Conservation (phyloP, 2,113 vertebrate genomes). For the Tauraco erythrolophus region DNA sequence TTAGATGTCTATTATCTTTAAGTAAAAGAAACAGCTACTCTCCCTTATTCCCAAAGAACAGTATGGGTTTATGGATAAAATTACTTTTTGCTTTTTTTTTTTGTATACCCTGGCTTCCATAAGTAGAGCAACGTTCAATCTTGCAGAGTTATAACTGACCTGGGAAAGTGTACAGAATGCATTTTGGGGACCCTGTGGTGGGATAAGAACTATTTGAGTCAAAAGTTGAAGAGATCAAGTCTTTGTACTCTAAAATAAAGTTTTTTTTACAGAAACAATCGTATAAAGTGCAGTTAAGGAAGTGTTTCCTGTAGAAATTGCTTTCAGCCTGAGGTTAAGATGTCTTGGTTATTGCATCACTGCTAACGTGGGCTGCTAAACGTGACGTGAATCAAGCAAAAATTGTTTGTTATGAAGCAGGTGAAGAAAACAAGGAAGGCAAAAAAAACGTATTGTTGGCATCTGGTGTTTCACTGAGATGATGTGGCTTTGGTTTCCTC, state of each 20-base stretch:
- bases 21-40: not conserved
- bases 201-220: not conserved
- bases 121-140: not conserved
- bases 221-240: not conserved
- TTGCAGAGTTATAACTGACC: not conserved
- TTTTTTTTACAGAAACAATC: not conserved
- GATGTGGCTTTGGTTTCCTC: not conserved
- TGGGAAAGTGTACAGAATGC: not conserved
- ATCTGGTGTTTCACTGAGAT: not conserved
- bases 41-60: not conserved
- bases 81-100: not conserved
- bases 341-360: not conserved
- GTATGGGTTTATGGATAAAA: not conserved
- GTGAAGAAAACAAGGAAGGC: not conserved
- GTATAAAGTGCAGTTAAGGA: not conserved
- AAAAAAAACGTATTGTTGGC: not conserved
- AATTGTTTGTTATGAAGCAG: not conserved
- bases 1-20: not conserved
- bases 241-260: not conserved
- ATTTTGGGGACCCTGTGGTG: not conserved
- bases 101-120: not conserved
- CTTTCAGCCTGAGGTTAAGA: not conserved
- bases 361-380: not conserved
- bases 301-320: not conserved
- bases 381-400: not conserved